A percentile compares a stretch with the other conserved stretches of the same genome.
phyloP scores from a whole-genome alignment of 2,888 invertebrate genomes.

The Dryobota labecula region DNA sequence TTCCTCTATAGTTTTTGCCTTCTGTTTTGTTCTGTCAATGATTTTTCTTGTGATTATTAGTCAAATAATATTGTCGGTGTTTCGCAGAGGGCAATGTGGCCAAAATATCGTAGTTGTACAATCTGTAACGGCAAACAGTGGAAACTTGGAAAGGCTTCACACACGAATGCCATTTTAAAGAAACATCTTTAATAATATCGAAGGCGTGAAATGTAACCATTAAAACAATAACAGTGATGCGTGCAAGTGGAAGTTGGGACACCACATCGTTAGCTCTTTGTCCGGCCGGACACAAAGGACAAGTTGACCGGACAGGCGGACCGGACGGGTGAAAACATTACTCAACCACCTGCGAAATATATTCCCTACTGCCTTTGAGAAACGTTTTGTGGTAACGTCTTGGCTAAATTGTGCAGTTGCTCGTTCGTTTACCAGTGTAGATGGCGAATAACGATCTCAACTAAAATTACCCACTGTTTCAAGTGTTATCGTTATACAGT shows the following conservation, averaged over 20 bases:
- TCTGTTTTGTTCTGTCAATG: background rate
- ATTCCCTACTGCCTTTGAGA: slow-evolving; percentile 50
- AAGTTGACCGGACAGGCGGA: slow-evolving; percentile 58
- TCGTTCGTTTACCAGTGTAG: slow-evolving; percentile 7
- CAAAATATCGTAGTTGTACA: background rate
- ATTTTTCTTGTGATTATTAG: background rate
- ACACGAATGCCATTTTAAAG: background rate
- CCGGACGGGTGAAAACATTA: slow-evolving; percentile 44
- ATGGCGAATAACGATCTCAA: background rate
- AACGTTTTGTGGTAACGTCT: slow-evolving; percentile 40
- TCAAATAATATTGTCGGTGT: background rate
- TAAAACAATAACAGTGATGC: slow-evolving; percentile 83
- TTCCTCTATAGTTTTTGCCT: background rate
- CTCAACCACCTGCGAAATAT: slow-evolving; percentile 50
- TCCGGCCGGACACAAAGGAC: slow-evolving; percentile 70
- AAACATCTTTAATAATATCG: slow-evolving; percentile 3
- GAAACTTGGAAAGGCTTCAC: background rate
- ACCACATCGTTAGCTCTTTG: slow-evolving; percentile 80
- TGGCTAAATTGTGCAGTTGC: slow-evolving; percentile 47
- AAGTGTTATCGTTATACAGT: background rate
- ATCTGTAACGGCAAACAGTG: background rate
- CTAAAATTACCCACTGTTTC: background rate
- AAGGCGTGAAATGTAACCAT: slow-evolving; percentile 68
- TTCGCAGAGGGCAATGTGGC: background rate
- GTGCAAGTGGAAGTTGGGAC: slow-evolving; percentile 72